These are phyloP conservation scores for Megaceryle torquata DNA, from an alignment of 2,113 vertebrate species.

Conservation along the genomic window DNA sequence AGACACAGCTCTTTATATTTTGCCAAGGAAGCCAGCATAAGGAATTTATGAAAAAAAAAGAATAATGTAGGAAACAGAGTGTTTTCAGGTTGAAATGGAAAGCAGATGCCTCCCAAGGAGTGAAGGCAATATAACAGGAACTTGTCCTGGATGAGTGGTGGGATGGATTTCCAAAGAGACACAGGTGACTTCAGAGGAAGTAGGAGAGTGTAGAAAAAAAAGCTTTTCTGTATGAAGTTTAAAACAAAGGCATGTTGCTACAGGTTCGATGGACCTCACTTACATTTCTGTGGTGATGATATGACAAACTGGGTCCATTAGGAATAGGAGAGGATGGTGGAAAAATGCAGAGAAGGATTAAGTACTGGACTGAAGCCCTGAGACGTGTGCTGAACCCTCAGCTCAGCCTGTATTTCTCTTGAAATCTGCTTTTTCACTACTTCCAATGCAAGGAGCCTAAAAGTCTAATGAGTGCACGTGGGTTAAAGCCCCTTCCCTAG, in stretches of 20 bases:
- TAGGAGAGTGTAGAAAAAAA: not conserved
- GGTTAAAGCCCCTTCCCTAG: not conserved
- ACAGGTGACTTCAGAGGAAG: not conserved
- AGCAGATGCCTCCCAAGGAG: conserved; percentile 55
- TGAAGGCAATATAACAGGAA: not conserved
- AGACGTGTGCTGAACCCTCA: not conserved
- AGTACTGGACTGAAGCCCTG: not conserved
- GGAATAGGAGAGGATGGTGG: not conserved
- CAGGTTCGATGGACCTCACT: not conserved
- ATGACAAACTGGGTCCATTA: not conserved
- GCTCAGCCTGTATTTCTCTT: not conserved
- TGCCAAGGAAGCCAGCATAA: conserved; percentile 24
- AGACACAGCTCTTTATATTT: not conserved
- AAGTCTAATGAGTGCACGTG: not conserved
- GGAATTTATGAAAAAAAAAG: conserved; percentile 33
- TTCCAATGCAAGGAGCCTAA: not conserved
- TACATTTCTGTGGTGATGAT: not conserved
- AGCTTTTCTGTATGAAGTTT: not conserved
- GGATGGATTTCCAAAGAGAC: not conserved
- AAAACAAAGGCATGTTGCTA: not conserved
- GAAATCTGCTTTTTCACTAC: not conserved
- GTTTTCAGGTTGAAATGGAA: conserved; percentile 41
- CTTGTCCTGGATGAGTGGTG: not conserved
- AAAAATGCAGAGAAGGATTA: not conserved
- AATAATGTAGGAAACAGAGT: conserved; percentile 18